Conservation (phyloP, 2,888 invertebrate species). For the Scaptodrosophila latifasciaeformis region DNA sequence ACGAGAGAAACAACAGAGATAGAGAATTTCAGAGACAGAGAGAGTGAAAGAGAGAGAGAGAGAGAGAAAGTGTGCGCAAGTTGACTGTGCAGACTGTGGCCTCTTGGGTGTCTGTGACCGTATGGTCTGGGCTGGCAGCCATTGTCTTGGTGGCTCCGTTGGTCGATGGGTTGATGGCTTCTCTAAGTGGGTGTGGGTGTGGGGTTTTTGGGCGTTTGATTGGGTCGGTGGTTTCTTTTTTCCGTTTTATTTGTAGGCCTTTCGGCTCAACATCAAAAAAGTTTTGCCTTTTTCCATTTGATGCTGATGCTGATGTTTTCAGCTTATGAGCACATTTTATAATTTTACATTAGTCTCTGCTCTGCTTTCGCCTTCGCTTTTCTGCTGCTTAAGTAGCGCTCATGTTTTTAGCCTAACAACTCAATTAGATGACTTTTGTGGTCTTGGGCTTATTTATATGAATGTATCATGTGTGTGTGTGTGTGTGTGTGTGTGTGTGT, state of each 20-base stretch:
- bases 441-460: too few relatives aligned
- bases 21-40: background rate
- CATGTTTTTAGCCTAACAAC: slow-evolving; percentile 33
- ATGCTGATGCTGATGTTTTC: too few relatives aligned
- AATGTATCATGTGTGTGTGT: too few relatives aligned
- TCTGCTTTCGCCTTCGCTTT: too few relatives aligned
- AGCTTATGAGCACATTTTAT: slow-evolving; percentile 47
- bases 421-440: slow-evolving; percentile 17
- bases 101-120: too few relatives aligned
- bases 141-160: background rate
- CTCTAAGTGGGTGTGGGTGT: slow-evolving; percentile 8
- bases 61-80: slow-evolving; percentile 10
- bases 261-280: slow-evolving; percentile 49
- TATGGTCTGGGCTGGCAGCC: background rate
- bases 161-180: slow-evolving; percentile 20
- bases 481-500: background rate
- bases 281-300: slow-evolving; percentile 38
- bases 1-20: too few relatives aligned
- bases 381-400: slow-evolving; percentile 40
- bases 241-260: slow-evolving; percentile 18
- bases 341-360: slow-evolving; percentile 33
- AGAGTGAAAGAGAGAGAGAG: slow-evolving; percentile 1
- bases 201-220: slow-evolving; percentile 10
- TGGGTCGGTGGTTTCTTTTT: background rate
- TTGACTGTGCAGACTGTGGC: too few relatives aligned